Evolutionary conservation across 1,140 invertebrate species (phyloP).

Genomic region (Archivesica marissinica): DNA sequence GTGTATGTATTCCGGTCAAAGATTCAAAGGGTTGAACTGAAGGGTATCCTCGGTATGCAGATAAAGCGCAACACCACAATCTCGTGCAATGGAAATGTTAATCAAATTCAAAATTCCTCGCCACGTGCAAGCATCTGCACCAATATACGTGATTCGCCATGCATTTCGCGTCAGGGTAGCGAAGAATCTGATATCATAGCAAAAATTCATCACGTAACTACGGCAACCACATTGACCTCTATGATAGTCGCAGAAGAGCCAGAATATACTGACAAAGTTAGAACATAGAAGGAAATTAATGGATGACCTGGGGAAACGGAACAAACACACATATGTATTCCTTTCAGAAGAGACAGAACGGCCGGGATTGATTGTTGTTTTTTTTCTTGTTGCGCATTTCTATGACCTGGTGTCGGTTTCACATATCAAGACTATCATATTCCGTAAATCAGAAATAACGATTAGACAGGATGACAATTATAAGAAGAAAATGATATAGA

Average conservation of each 20-base stretch:
- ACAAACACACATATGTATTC: too few species aligned
- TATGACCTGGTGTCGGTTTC: too few species aligned
- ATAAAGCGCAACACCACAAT: neutral
- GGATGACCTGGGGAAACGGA: neutral
- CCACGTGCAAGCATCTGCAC: constrained; percentile 29
- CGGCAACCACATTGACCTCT: constrained; percentile 68
- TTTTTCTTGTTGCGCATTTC: too few species aligned
- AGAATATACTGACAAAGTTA: constrained; percentile 5
- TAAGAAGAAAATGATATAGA: too few species aligned
- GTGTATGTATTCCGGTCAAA: constrained; percentile 87
- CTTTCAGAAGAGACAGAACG: too few species aligned
- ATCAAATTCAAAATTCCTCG: constrained; percentile 27
- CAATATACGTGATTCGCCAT: constrained; percentile 43
- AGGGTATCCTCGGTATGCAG: constrained; percentile 65
- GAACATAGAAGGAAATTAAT: too few species aligned
- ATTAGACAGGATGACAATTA: too few species aligned
- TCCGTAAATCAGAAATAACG: too few species aligned
- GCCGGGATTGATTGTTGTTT: too few species aligned
- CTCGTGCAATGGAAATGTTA: constrained; percentile 18
- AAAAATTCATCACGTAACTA: constrained; percentile 59
- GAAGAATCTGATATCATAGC: constrained; percentile 62
- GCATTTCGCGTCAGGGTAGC: constrained; percentile 67
- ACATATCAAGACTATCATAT: too few species aligned
- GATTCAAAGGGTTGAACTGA: constrained; percentile 80
- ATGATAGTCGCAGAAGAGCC: constrained; percentile 42